Conservation (phyloP, 2,888 invertebrate species). For the Noctua janthina region DNA sequence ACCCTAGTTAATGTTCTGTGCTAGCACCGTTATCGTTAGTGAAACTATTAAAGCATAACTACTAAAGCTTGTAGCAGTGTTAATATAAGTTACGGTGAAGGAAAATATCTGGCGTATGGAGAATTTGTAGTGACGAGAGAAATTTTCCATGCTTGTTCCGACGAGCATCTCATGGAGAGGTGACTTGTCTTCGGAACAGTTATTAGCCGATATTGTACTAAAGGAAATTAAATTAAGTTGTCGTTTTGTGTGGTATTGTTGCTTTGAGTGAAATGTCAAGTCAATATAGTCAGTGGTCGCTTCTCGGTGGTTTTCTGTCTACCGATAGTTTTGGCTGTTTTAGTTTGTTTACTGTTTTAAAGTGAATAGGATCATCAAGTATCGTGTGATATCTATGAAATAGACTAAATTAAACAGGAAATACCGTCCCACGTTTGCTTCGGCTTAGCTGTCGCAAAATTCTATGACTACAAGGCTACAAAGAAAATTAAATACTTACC, state of each 20-base stretch:
- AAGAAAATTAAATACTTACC: too few species aligned
- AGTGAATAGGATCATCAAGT: too few species aligned
- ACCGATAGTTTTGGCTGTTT: too few species aligned
- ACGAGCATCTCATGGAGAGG: neutral
- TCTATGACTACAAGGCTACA: neutral
- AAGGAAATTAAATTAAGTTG: neutral
- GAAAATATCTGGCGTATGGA: neutral
- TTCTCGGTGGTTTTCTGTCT: too few species aligned
- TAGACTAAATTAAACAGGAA: neutral
- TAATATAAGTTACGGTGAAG: neutral
- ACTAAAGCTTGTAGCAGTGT: constrained; percentile 3
- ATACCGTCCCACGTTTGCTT: neutral
- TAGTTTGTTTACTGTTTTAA: neutral
- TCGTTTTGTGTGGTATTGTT: neutral
- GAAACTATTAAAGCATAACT: constrained; percentile 44
- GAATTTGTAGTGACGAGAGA: too few species aligned
- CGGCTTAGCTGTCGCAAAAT: neutral
- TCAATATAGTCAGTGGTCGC: too few species aligned
- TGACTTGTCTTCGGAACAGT: neutral
- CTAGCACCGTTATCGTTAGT: constrained; percentile 27
- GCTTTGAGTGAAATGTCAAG: too few species aligned
- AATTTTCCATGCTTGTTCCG: neutral
- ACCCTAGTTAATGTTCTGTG: constrained; percentile 51
- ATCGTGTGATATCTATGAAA: neutral
- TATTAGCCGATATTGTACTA: neutral